Evolutionary conservation across 1,140 invertebrate species (phyloP), one percentile per base, ranked within the genome.

Genomic region (Oncopeltus fasciatus): DNA sequence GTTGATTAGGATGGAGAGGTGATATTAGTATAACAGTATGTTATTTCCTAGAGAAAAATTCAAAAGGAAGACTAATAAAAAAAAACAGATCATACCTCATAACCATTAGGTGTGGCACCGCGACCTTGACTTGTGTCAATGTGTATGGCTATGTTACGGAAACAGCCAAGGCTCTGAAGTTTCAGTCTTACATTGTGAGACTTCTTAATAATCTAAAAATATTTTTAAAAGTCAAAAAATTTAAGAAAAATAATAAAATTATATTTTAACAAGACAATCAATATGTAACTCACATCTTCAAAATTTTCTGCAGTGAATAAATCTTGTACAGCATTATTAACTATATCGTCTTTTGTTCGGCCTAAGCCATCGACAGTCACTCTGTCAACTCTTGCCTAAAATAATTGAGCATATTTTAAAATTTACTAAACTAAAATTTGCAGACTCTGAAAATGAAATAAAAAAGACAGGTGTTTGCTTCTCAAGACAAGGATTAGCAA

Each of bases 271-370:
- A 38, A 38, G 5, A 14, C 31, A 38, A 8, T 38, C 5, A 38
- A n/a, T n/a, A 16, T 12, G 44, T 43, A 47, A 65, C 59, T 69
- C 65, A 77, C 72, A 64, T 77, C 74, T 67, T 75, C 68, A 65
- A 81, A 78, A 65, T 75, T 75, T 24, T 77, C 75, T 1, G 87
- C 84, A 62, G 79, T 77, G 69, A 91, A 88, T 14, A 92, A 73
- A 29, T 87, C 83, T 51, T 78, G 74, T 0, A 92, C 79, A 66
- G 82, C 82, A 58, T 80, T 77, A 59, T 80, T 77, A n/a, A 94
- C 73, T 57, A 92, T 81, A 67, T 92, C 88, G 75, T 92, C 83
- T 72, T 90, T 90, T 0, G 90, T 93, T 61, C 88, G 73, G n/a
- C 69, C 76, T 12, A 93, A 71, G 1, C 90, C 90, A 72, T 91